These are phyloP conservation scores for zebrafish (Danio rerio) DNA, from an alignment of 2,113 vertebrate genomes.

Conservation along the genomic window GRCz12tu NC_133182.1:60576001-60576500, in stretches of 20 bases:
- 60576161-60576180: constrained; percentile 7
- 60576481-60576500: background rate
- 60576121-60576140: constrained; percentile 1
- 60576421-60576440: background rate
- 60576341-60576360: background rate
- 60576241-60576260: constrained; percentile 31
- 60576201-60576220: constrained; percentile 35
- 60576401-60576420: background rate
- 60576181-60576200: constrained; percentile 44
- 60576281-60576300: background rate
- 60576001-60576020: background rate
- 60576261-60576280: constrained; percentile 20
- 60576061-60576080: constrained; percentile 26
- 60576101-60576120: background rate
- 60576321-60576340: constrained; percentile 24
- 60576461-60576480: background rate
- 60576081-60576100: constrained; percentile 19
- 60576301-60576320: constrained; percentile 27
- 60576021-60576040: background rate
- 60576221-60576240: constrained; percentile 35
- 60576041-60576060: constrained; percentile 20
- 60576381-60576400: constrained; percentile 10
- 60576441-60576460: background rate
- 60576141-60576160: constrained; percentile 13
- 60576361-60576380: background rate